A percentile compares a stretch with the other conserved stretches of the same genome.
phyloP scores from a whole-genome alignment of 2,113 vertebrate genomes.

The Malurus elegans region DNA sequence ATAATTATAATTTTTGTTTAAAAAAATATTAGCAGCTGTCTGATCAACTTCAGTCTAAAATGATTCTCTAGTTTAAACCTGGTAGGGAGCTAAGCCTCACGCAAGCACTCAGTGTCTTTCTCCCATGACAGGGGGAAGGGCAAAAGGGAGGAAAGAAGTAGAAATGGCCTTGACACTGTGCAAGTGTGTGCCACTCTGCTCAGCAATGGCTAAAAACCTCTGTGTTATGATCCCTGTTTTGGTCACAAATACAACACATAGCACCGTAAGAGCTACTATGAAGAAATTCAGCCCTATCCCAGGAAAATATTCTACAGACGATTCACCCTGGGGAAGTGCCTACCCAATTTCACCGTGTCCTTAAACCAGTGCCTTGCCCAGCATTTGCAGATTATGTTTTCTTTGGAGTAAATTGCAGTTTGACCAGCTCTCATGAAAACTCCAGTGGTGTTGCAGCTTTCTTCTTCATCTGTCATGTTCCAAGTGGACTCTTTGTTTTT shows the following conservation, averaged over 20 bases:
- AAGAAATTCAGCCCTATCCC: background rate
- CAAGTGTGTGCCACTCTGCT: background rate
- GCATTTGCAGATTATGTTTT: background rate
- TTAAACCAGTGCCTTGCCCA: background rate
- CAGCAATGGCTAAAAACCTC: background rate
- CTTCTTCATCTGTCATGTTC: background rate
- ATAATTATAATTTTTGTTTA: background rate
- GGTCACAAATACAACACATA: background rate
- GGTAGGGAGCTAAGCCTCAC: background rate
- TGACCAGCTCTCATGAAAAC: background rate
- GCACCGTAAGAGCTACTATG: fast-evolving
- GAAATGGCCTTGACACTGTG: background rate
- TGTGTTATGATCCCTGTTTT: background rate
- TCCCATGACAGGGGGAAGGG: background rate
- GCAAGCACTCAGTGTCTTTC: background rate
- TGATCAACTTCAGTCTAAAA: background rate
- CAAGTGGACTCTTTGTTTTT: background rate
- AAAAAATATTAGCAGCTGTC: background rate
- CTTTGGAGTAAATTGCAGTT: background rate
- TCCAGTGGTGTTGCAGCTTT: background rate
- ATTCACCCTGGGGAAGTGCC: background rate
- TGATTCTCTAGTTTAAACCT: background rate
- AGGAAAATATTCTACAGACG: background rate
- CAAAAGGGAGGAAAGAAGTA: background rate
- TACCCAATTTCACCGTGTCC: background rate